Evolutionary conservation across 2,888 invertebrate species (phyloP), one percentile per base, ranked within the genome.

Genomic region (Lymantria monacha): DNA sequence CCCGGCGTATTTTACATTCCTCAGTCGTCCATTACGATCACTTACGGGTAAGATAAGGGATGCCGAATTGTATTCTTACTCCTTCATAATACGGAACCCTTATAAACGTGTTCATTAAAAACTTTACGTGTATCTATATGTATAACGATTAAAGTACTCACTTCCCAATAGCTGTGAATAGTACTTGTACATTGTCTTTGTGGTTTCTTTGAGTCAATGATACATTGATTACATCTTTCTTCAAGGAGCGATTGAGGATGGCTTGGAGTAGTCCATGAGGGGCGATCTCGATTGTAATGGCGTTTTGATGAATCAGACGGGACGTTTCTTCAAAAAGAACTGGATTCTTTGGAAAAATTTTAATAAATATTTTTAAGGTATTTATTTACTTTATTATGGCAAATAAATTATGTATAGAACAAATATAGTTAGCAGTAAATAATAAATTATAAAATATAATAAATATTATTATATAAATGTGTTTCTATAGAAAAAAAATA

Each of bases 231-330:
- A 95, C 94, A n/a, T 94, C 93, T 48, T 94, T 86, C 65, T 92
- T 91, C 42, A 98, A 83, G 0, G 97, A 95, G 41, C 97, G 92
- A 57, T 95, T 94, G 8, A 98, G 88, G 69, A 98, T 97, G 0
- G 97, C 96, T 76, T 97, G 97, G 33, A 98, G 92, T 0, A 98
- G 92, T 8, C 97, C 96, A 69, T 98, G 98, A 0, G 98, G 98
- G 0, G 98, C 97, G 49, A 98, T 94, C 83, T 98, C 98, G 57
- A 98, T 95, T 7, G 95, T 93, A 51, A 98, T 92, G 0, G 97
- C 97, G 74, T 97, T 95, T 45, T 93, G 92, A 0, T 97, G 97
- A 63, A 98, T 95, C 67, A 96, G 93, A 13, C 92, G 92, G 8
- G 96, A 92, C 0, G 96, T 95, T 82, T 98, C 97, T 74, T 97